Conservation (phyloP, 2,888 invertebrate species). For the Osedax frankpressi region DNA sequence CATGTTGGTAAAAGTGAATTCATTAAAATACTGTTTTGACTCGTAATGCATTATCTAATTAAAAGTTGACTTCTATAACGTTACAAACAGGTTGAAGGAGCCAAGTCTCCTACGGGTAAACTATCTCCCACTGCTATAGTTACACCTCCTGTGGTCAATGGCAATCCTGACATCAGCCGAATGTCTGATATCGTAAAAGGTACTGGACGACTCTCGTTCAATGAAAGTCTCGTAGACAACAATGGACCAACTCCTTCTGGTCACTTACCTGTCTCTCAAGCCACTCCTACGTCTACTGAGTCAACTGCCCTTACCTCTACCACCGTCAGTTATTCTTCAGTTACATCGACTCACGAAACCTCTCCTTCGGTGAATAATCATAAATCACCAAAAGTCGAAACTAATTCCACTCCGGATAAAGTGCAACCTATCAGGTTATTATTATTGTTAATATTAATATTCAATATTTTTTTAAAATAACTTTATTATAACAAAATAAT, state of each 20-base stretch:
- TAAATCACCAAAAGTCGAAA: background rate
- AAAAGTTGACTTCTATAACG: background rate
- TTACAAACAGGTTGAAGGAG: too few relatives aligned
- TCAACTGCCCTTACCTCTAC: background rate
- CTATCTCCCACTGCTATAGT: background rate
- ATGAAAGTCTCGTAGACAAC: background rate
- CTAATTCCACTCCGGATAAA: too few relatives aligned
- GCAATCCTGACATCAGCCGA: background rate
- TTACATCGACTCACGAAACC: background rate
- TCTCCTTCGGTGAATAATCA: background rate
- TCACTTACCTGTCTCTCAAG: background rate
- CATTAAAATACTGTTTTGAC: slow-evolving; percentile 42
- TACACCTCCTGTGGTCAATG: background rate
- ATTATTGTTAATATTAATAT: too few relatives aligned
- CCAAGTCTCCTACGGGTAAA: background rate
- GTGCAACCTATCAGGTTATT: too few relatives aligned
- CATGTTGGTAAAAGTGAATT: slow-evolving; percentile 22
- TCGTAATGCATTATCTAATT: background rate
- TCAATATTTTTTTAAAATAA: too few relatives aligned
- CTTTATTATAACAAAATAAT: too few relatives aligned
- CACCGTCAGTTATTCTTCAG: background rate
- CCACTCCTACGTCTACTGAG: background rate
- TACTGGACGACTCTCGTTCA: slow-evolving; percentile 51
- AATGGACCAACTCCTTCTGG: background rate
- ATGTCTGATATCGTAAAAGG: slow-evolving; percentile 69